A percentile compares a stretch with the other conserved stretches of the same genome.
Conservation (phyloP, 2,113 vertebrate species). For the Brienomyrus longianalis region DNA sequence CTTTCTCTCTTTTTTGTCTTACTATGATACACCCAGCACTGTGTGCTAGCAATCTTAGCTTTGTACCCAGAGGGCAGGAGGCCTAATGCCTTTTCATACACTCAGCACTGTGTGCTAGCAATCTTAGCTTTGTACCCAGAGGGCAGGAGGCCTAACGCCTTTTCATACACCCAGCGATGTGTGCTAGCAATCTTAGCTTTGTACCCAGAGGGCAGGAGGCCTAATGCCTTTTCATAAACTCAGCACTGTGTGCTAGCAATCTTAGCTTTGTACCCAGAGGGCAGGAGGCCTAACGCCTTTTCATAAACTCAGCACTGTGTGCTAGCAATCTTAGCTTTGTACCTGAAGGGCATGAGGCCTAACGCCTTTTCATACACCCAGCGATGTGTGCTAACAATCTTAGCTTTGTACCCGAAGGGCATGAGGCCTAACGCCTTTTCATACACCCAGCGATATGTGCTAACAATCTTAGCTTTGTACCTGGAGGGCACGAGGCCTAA, state of each 20-base stretch:
- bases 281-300: too few species aligned
- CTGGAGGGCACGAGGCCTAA: too few species aligned
- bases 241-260: conserved; percentile 30
- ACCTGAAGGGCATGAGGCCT: conserved; percentile 21
- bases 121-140: conserved; percentile 13
- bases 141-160: conserved; percentile 35
- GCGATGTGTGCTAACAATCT: conserved; percentile 31
- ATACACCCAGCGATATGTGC: conserved; percentile 25
- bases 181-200: not conserved
- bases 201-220: conserved; percentile 16
- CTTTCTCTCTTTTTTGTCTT: not conserved
- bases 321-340: conserved; percentile 29
- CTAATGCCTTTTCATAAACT: conserved; percentile 24
- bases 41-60: conserved; percentile 24
- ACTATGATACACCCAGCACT: conserved; percentile 13
- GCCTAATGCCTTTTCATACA: conserved; percentile 24
- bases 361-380: not conserved
- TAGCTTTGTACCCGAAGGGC: conserved; percentile 31
- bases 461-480: not conserved
- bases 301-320: conserved; percentile 21
- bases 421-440: not conserved
- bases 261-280: not conserved
- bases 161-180: conserved; percentile 19
- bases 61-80: conserved; percentile 32
- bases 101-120: conserved; percentile 17